These are phyloP conservation scores for Papilio glaucus DNA, from an alignment of 1,140 invertebrate species.

Conservation along the genomic window DNA sequence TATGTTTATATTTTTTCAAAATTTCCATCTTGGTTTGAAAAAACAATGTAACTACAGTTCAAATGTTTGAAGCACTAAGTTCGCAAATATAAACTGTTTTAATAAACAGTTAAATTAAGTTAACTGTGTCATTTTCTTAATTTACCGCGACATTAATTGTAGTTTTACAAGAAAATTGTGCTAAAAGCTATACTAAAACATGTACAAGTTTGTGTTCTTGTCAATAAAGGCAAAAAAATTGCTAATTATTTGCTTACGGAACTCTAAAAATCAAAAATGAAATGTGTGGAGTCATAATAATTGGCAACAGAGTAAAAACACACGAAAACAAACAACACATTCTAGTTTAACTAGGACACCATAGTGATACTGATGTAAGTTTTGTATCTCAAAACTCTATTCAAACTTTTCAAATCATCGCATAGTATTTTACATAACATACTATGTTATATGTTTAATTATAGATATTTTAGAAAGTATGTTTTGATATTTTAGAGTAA, in stretches of 20 bases:
- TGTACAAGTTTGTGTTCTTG: too few species aligned
- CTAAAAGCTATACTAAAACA: too few species aligned
- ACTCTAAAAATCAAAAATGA: not conserved
- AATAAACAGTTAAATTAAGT: too few species aligned
- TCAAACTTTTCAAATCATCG: not conserved
- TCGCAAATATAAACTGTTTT: too few species aligned
- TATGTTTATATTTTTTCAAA: too few species aligned
- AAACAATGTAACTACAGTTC: too few species aligned
- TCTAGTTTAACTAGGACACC: not conserved
- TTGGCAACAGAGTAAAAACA: not conserved
- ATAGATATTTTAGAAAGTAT: constrained; percentile 17
- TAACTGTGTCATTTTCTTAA: too few species aligned
- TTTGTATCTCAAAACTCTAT: not conserved
- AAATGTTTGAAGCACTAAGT: too few species aligned
- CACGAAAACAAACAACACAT: not conserved
- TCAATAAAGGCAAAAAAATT: too few species aligned
- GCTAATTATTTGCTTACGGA: not conserved
- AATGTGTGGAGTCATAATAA: not conserved
- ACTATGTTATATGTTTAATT: not conserved
- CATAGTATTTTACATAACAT: not conserved
- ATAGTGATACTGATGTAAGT: not conserved
- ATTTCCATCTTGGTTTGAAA: too few species aligned
- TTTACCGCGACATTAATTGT: too few species aligned
- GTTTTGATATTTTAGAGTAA: not conserved
- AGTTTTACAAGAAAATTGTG: too few species aligned